A percentile compares a stretch with the other conserved stretches of the same genome.
These are phyloP conservation scores for Stenichneumon culpator DNA, from an alignment of 2,888 invertebrate species.

Conservation along the genomic window DNA sequence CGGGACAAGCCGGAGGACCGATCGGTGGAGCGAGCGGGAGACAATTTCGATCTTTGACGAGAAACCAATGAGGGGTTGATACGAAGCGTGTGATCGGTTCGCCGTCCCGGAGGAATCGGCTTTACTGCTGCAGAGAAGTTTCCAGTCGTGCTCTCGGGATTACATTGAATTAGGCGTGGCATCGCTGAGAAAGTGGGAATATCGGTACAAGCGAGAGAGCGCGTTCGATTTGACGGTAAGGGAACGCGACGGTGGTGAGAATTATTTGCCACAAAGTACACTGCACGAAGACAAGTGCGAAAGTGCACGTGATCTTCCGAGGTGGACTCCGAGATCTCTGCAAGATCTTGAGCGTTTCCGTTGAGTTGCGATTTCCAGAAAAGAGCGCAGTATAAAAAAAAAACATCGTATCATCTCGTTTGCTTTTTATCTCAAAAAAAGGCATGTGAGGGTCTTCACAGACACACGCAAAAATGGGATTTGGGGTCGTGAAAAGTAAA, in stretches of 20 bases:
- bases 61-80: conserved; percentile 67
- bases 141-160: background rate
- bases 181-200: background rate
- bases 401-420: too few species aligned
- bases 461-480: too few species aligned
- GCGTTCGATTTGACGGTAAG: background rate
- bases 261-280: background rate
- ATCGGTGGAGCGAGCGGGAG: background rate
- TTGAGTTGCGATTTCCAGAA: too few species aligned
- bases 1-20: background rate
- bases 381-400: too few species aligned
- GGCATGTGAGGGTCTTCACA: too few species aligned
- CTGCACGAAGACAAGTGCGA: background rate
- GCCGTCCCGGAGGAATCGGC: background rate
- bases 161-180: background rate
- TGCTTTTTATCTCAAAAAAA: too few species aligned
- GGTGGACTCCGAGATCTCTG: too few species aligned
- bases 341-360: too few species aligned
- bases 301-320: background rate
- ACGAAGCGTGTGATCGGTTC: conserved; percentile 47
- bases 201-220: background rate
- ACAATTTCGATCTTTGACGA: conserved; percentile 74
- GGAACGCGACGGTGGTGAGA: background rate
- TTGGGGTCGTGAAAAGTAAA: too few species aligned
- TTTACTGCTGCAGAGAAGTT: background rate